Base-by-base conservation (phyloP, 2,113 vertebrate genomes). In the Gavialis gangeticus region DNA sequence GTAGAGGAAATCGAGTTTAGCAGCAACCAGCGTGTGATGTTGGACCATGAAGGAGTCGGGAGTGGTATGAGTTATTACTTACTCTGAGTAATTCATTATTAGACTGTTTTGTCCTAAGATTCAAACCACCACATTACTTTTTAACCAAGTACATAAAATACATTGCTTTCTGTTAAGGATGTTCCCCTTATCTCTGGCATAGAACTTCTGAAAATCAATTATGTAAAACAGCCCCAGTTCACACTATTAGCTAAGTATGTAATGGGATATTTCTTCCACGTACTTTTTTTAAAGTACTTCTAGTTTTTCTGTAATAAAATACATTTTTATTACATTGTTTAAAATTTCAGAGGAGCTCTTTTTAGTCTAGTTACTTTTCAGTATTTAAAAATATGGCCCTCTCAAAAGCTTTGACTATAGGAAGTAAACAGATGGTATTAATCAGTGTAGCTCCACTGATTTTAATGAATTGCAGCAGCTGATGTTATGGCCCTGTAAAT, bases 11-110 rank as follows among this genome's bases (percentile, higher is more conserved):
- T 98, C 69, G 99, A 99, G 96, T 99, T 99, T 69, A 99, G 99
- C 98, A 99, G 99, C 85, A 98, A 98, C 96, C 99, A 99, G 91
- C 98, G 98, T 17, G 98, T 99, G 88, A 95, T 97, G 64, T 98
- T 99, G 89, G 98, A 99, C 96, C 99, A 99, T 0, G 99, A 99
- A 97, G 99, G 99, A 64, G 99, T 99, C 10, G 99, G 99, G 79
- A 99, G 99, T 34, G 99, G 99, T 99, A 98, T 21, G 95, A 11
- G 82, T 60, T 69, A 15, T 66, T 17, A 4, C 28, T 27, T 25
- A 28, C 69, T 85, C 15, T 87, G 37, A 5, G 7, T 56, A 37
- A 13, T 71, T 94, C 79, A 58, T 0, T 3, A 27, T 87, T 83
- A 46, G 30, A 22, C 24, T 84, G 18, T 91, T 92, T 82, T 7